Evolutionary conservation across 1,140 invertebrate genomes (phyloP).

Genomic region (Cepaea nemoralis): DNA sequence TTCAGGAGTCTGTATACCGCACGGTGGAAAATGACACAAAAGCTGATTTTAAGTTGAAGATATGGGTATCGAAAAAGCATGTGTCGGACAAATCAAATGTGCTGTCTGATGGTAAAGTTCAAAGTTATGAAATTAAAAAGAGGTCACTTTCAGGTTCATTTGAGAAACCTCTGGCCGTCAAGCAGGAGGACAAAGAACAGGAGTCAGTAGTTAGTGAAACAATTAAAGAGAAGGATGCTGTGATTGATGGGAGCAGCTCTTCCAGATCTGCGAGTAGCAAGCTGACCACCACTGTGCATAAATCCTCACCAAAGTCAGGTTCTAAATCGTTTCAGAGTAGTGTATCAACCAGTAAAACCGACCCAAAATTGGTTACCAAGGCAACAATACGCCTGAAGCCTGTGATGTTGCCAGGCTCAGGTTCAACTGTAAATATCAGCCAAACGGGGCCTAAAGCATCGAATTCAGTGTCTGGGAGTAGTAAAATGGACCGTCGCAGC

Average conservation of each 20-base stretch:
- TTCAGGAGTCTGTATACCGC: slow-evolving; percentile 54
- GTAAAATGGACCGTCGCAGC: slow-evolving; percentile 29
- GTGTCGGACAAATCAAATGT: slow-evolving; percentile 27
- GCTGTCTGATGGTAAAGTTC: slow-evolving; percentile 23
- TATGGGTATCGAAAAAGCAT: slow-evolving; percentile 49
- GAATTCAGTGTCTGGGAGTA: background rate
- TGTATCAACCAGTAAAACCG: slow-evolving; percentile 55
- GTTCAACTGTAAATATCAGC: slow-evolving; percentile 57
- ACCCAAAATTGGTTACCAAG: slow-evolving; percentile 67
- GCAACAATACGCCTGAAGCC: slow-evolving; percentile 70
- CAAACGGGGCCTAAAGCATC: slow-evolving; percentile 37
- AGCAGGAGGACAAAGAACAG: slow-evolving; percentile 11
- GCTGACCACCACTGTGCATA: slow-evolving; percentile 48
- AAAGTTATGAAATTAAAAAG: slow-evolving; percentile 43
- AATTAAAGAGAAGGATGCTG: slow-evolving; percentile 29
- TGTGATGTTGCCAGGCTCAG: slow-evolving; percentile 58
- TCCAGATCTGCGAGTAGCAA: slow-evolving; percentile 45
- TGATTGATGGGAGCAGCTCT: slow-evolving; percentile 31
- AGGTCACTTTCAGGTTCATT: slow-evolving; percentile 31
- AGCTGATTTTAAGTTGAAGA: slow-evolving; percentile 58
- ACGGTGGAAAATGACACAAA: slow-evolving; percentile 54
- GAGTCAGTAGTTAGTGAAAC: background rate
- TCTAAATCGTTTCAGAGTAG: slow-evolving; percentile 48
- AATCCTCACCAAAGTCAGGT: slow-evolving; percentile 42
- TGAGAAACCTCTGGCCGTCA: slow-evolving; percentile 6